These are phyloP conservation scores for Microcebus lehilahytsara DNA, from an alignment of 2,113 vertebrate genomes.

Conservation along the genomic window DNA sequence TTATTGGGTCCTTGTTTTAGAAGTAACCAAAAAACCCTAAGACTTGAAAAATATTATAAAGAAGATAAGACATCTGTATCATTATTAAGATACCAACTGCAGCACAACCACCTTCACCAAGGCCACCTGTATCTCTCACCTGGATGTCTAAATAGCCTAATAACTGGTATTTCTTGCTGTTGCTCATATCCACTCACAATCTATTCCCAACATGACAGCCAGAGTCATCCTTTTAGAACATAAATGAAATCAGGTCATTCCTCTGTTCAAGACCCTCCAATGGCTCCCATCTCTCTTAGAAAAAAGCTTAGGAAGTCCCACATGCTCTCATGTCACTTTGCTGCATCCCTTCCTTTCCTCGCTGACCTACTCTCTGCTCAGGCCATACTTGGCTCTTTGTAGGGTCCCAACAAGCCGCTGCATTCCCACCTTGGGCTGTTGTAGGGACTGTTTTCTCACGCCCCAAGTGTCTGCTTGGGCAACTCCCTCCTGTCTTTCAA, in stretches of 20 bases:
- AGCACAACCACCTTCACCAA: not conserved
- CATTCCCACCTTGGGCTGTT: not conserved
- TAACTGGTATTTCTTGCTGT: not conserved
- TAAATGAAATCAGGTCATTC: not conserved
- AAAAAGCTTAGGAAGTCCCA: not conserved
- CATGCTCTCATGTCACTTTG: not conserved
- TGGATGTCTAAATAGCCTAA: not conserved
- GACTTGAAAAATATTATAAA: not conserved
- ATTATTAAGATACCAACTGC: not conserved
- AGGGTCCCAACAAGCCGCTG: not conserved
- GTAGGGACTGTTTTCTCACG: not conserved
- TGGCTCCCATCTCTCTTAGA: not conserved
- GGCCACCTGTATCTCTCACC: rapidly evolving
- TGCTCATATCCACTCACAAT: not conserved
- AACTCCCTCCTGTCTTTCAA: not conserved
- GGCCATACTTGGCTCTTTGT: not conserved
- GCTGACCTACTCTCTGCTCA: not conserved
- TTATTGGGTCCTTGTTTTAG: not conserved
- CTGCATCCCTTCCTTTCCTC: not conserved
- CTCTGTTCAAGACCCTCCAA: not conserved
- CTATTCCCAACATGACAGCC: not conserved
- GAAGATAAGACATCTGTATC: not conserved
- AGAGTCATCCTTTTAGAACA: not conserved
- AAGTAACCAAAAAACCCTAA: not conserved
- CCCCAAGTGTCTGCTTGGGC: not conserved